Conservation (phyloP, 2,797 vertebrate species). For the Acanthurus leucopareius region DNA sequence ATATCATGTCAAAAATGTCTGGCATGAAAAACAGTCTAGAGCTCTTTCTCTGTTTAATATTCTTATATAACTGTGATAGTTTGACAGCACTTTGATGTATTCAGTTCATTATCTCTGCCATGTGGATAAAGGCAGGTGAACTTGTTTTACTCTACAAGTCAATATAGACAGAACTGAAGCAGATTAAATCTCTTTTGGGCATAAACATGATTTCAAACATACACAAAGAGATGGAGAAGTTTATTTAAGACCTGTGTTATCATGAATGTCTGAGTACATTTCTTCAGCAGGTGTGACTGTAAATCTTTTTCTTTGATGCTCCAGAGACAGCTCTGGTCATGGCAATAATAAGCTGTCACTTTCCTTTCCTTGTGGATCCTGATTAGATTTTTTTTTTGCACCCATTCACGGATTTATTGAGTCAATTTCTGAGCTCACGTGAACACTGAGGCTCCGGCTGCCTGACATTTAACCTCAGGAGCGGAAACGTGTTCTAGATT, state of each 20-base stretch:
- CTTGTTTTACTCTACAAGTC: not conserved
- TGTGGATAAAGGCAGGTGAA: not conserved
- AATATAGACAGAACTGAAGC: not conserved
- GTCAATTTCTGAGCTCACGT: constrained; percentile 46
- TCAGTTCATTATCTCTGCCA: not conserved
- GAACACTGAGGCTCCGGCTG: constrained; percentile 41
- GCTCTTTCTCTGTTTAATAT: not conserved
- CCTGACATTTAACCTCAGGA: constrained; percentile 42
- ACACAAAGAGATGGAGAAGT: not conserved
- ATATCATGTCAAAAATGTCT: not conserved
- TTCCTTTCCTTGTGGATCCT: constrained; percentile 22
- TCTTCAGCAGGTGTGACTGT: constrained; percentile 16
- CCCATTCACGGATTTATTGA: constrained; percentile 55
- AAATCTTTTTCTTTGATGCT: constrained; percentile 33
- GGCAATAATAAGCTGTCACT: constrained; percentile 46
- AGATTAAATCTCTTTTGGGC: not conserved
- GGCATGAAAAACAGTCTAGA: too few relatives aligned
- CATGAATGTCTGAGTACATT: constrained; percentile 16
- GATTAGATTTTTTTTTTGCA: constrained; percentile 56
- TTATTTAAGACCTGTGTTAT: constrained; percentile 18
- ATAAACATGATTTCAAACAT: not conserved
- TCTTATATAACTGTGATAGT: not conserved
- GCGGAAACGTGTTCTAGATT: constrained; percentile 57
- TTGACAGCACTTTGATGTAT: not conserved
- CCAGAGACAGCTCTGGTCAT: not conserved